These are phyloP conservation scores for Ectemnius lituratus DNA, from an alignment of 2,888 invertebrate species.

Conservation along the genomic window DNA sequence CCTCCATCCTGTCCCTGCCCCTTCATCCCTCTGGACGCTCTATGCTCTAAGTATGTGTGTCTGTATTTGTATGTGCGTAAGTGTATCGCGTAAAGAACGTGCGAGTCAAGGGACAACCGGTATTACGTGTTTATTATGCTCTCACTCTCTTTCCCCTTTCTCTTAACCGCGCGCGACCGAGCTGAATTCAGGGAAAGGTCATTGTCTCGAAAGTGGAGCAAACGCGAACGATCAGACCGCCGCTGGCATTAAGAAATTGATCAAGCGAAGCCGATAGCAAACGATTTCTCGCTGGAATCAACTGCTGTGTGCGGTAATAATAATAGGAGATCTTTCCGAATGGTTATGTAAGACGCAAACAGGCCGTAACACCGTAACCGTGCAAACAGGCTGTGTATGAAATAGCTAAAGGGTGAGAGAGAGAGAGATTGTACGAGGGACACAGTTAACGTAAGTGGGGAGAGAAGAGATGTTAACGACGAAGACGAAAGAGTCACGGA, in stretches of 20 bases:
- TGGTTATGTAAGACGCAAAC: background rate
- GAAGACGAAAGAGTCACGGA: background rate
- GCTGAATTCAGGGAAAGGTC: constrained; percentile 4
- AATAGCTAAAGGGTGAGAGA: background rate
- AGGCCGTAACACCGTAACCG: background rate
- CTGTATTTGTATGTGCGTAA: no score
- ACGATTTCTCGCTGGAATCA: background rate
- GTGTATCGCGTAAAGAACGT: background rate
- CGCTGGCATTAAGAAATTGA: background rate
- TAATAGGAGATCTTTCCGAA: background rate
- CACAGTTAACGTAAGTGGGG: background rate
- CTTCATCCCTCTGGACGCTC: background rate
- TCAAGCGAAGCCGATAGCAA: background rate
- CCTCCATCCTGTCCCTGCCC: background rate
- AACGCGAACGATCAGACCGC: background rate
- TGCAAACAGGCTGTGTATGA: background rate
- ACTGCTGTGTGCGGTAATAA: background rate
- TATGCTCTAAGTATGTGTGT: no score
- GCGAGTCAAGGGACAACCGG: no score
- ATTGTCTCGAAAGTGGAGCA: constrained; percentile 5
- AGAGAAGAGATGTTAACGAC: no score
- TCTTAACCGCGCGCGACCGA: no score
- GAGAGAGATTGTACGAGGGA: background rate
- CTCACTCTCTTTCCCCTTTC: no score
- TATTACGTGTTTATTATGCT: no score